Evolutionary conservation across 2,113 vertebrate species (phyloP), one percentile per base, ranked within the genome.

Genomic region (Saguinus midas): DNA sequence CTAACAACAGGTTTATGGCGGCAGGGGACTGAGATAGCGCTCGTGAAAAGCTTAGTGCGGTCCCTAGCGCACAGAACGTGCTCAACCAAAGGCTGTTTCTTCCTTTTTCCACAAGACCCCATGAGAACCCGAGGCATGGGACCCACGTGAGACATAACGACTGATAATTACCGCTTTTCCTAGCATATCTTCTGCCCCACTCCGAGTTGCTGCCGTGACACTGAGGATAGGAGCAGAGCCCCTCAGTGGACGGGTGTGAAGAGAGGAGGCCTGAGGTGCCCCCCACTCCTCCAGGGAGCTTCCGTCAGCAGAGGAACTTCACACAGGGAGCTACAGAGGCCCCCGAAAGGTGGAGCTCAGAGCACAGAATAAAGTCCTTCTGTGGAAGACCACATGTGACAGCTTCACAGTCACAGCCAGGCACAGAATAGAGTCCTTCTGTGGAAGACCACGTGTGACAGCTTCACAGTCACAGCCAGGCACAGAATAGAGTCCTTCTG

Each of bases 1-100:
- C 5, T 1, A 0, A 29, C 45, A 32, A 5, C 8, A 20, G 45
- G 21, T 10, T 14, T 5, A 6, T 10, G 43, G 16, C 9, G 27
- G 58, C 25, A 25, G 25, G 25, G 16, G 27, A 40, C n/a, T 0
- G 21, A 73, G 37, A 12, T 12, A 23, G 6, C 1, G 37, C 37
- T 43, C 66, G 17, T 17, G 32, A 8, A 32, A 17, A 35, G 6
- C 5, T 35, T 8, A 18, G 1, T 1, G 66, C 73, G 16, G 6
- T 8, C 0, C 25, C 40, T 27, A 1, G 25, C 3, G 25, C 73
- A 76, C 12, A 27, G 73, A 76, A n/a, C 8, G 35, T 14, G 32
- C 45, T 78, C 45, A 11, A 1, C 27, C 7, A 10, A 35, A 2
- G 64, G 27, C 45, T 16, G 16, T 8, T 18, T 9, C 43, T 20